phyloP scores from a whole-genome alignment of 2,888 invertebrate genomes.

The Eumacrocentrus americanus region DNA sequence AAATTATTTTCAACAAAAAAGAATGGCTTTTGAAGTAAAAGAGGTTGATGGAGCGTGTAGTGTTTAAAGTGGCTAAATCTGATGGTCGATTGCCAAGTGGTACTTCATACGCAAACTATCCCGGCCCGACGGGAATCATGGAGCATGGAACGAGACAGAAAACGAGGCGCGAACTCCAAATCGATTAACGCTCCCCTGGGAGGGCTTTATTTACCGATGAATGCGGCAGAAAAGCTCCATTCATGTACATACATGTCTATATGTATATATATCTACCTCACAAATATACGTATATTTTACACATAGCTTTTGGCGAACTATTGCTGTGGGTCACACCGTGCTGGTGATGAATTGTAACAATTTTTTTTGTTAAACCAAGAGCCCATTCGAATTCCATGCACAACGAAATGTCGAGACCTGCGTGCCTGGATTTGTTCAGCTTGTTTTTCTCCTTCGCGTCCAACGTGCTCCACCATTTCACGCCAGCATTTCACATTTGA shows the following conservation, averaged over 20 bases:
- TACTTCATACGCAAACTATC: conserved; percentile 1
- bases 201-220: conserved; percentile 8
- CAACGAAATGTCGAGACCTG: conserved; percentile 4
- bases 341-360: conserved; percentile 22
- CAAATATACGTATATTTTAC: neutral
- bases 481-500: conserved; percentile 4
- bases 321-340: neutral
- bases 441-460: conserved; percentile 4
- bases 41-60: no score
- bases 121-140: neutral
- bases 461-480: conserved; percentile 14
- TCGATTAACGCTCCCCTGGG: conserved; percentile 21
- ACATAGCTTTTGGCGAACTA: neutral
- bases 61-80: neutral
- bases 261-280: conserved; percentile 2
- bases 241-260: neutral
- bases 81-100: neutral
- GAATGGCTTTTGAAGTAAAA: no score
- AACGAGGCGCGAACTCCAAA: conserved; percentile 22
- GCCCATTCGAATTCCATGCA: conserved; percentile 16
- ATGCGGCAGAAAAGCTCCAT: conserved; percentile 15
- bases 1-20: no score
- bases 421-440: conserved; percentile 8
- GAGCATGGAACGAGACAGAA: conserved; percentile 11
- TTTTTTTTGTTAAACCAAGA: conserved; percentile 17